A percentile compares a stretch with the other conserved stretches of the same genome.
These are phyloP conservation scores for Andrena fulva DNA, from an alignment of 2,888 invertebrate species.

Conservation along the genomic window DNA sequence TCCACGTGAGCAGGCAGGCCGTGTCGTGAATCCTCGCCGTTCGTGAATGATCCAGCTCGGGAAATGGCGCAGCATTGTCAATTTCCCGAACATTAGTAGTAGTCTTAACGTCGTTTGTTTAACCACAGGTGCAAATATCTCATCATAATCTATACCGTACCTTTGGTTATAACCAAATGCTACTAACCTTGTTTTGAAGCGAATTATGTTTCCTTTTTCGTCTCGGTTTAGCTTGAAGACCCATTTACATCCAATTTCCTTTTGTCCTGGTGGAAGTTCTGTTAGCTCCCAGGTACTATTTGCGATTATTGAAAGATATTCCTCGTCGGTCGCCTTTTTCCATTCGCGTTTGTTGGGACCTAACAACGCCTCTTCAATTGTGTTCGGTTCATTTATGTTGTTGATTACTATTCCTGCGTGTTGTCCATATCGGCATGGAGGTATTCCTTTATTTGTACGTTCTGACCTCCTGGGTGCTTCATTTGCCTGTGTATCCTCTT, in stretches of 20 bases:
- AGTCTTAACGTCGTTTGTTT: no score
- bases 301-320: neutral
- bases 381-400: neutral
- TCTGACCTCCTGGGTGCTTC: neutral
- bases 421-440: neutral
- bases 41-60: no score
- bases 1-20: no score
- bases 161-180: no score
- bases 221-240: neutral
- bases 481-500: no score
- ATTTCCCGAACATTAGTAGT: no score
- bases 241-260: neutral
- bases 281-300: conserved; percentile 9
- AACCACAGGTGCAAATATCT: no score
- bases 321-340: no score
- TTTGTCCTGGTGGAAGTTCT: neutral
- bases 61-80: no score
- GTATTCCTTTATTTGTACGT: neutral
- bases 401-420: neutral
- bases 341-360: neutral
- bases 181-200: neutral
- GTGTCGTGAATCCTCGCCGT: no score
- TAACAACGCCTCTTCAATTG: neutral
- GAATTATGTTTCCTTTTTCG: neutral
- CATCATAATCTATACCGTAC: no score